Evolutionary conservation across 2,797 vertebrate species (phyloP), one percentile per base, ranked within the genome.

Genomic region (Oceanodroma leucorhoa): DNA sequence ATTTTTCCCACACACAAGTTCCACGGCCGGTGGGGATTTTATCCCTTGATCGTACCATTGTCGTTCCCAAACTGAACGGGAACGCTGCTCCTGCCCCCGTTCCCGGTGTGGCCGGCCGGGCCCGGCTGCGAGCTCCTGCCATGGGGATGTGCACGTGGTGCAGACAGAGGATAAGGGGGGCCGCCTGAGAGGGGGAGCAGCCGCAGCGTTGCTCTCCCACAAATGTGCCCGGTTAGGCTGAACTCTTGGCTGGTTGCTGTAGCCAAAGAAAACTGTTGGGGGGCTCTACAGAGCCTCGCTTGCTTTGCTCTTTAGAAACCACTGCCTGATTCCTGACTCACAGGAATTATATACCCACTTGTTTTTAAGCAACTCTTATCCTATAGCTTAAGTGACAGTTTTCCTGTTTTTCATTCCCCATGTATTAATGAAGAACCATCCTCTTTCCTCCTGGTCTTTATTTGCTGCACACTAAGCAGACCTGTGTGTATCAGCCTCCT

Each of bases 61-160:
- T 7, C 3, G 2, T 54, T 86, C 45, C 62, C 6, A 1, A 57
- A 32, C 10, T 0, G 4, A 60, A 50, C 36, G 36, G 36, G 36
- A 36, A 36, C 5, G 1, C 46, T 78, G 53, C 57, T 71, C 23
- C 50, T 83, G 57, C 12, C 43, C 20, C 23, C 54, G 24, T 62
- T n/a, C 16, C 9, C 32, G 5, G 0, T 0, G 1, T 14, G 20
- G 16, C 36, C n/a, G 22, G 30, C 40, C 1, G 0, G 65, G 38
- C 29, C 53, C 0, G 1, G 16, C 61, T 62, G 34, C 0, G 0
- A 32, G 70, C 40, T 70, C 32, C 70, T 60, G 57, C 0, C 0
- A 5, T 38, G 16, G 19, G 58, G 18, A 10, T 10, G 40, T 60
- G 48, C 60, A 29, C 0, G 34, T 50, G 23, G 2, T 60, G 43